These are phyloP conservation scores for Anoplophora glabripennis DNA, from an alignment of 1,140 invertebrate genomes.

Conservation along the genomic window DNA sequence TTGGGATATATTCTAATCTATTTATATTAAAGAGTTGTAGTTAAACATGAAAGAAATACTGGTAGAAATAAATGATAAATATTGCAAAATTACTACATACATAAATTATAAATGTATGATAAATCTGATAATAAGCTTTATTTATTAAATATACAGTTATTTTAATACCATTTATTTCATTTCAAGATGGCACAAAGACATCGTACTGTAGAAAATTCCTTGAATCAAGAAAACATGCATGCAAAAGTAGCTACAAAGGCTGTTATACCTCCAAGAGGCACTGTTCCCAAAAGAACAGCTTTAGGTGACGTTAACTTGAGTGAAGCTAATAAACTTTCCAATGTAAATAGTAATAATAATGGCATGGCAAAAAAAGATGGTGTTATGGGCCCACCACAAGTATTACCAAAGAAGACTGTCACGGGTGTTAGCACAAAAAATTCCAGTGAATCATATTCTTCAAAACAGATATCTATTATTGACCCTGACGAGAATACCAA, in stretches of 20 bases:
- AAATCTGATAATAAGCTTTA: no score
- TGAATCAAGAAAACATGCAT: constrained; percentile 30
- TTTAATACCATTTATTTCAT: not conserved
- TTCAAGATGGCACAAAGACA: constrained; percentile 22
- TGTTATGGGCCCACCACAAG: constrained; percentile 10
- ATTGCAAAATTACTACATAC: no score
- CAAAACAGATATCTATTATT: constrained; percentile 22
- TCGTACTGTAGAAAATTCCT: not conserved
- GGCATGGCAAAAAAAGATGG: constrained; percentile 2
- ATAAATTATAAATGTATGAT: no score
- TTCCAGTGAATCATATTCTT: constrained; percentile 16
- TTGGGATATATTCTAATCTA: no score
- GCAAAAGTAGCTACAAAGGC: constrained; percentile 13
- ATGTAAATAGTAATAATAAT: constrained; percentile 4
- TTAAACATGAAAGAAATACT: no score
- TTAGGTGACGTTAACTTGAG: constrained; percentile 25
- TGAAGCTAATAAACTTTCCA: constrained; percentile 26
- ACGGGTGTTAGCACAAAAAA: constrained; percentile 1
- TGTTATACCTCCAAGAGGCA: not conserved
- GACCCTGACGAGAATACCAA: constrained; percentile 65
- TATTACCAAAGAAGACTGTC: constrained; percentile 3
- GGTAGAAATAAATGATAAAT: no score
- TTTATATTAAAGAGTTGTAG: no score
- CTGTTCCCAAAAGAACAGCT: constrained; percentile 23
- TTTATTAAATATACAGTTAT: no score